Evolutionary conservation across 2,113 vertebrate genomes (phyloP), one percentile per base, ranked within the genome.

Genomic region (Lepus americanus): DNA sequence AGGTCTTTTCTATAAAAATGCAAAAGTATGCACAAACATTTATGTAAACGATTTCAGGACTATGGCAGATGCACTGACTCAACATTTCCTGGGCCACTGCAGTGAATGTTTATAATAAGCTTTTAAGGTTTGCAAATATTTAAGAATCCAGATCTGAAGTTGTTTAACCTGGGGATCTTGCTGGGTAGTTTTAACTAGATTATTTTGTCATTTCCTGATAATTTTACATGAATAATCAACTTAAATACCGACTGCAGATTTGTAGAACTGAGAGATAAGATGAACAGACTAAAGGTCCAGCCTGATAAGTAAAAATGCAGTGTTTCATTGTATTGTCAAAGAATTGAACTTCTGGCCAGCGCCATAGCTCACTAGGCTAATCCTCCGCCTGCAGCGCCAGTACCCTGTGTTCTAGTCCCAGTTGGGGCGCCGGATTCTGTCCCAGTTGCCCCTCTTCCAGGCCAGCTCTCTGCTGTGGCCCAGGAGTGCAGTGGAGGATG

Each of bases 271-370:
- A 77, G 5, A 5, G 66, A 16, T 67, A 20, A 6, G 11, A 49
- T 81, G 36, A 53, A 70, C 4, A 87, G 20, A 82, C 27, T 74
- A 20, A 64, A n/a, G 10, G 20, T 31, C 27, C 73, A 31, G 39
- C 2, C 10, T 83, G 77, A 87, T 27, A 94, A 83, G 27, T 93
- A 93, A 70, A 93, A 74, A 33, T 87, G 14, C 36, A 12, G 3
- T 44, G 9, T 70, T 70, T 70, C 85, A 33, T 74, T 84, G n/a
- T 55, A 59, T 79, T 69, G 64, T 87, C 84, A 83, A 90, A 63
- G 44, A 73, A 51, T 3, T 44, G 1, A 86, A 90, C 9, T 83
- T 91, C 29, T 49, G 44, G 7, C 44, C 6, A 7, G 44, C 6
- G 5, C 44, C 44, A 7, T 1, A 1, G 6, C 44, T 44, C 44